Evolutionary conservation across 2,888 invertebrate species (phyloP), one percentile per base, ranked within the genome.

Genomic region (Miltochrista miniata): DNA sequence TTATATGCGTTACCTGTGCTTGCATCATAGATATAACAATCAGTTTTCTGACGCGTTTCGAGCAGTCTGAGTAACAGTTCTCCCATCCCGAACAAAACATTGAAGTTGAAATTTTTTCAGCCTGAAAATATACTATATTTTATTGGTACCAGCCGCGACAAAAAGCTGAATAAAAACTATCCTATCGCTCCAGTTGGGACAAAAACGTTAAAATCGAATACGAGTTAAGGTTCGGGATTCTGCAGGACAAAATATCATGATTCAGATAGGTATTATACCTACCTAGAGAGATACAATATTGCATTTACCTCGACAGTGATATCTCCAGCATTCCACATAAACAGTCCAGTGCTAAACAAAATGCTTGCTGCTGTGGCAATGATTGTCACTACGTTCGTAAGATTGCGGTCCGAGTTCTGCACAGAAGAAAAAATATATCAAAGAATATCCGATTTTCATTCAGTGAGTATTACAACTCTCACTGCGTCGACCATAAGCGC

Each of bases 1-100:
- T n/a, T n/a, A n/a, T n/a, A n/a, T n/a, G n/a, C n/a, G n/a, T 18
- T 61, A 79, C 79, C 78, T 78, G 76, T 1, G 76, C 72, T 7
- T 62, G 59, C 0, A 44, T 38, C 63, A 79, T 76, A 3, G 77
- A 58, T 11, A 70, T 61, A 1, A 63, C 54, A 1, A 76, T 42
- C 8, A 77, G 46, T 30, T 61, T 69, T 35, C 79, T 61, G 30
- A 76, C 18, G 1, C 69, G 64, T 53, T 12, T 35, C 8, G 40
- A 41, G 24, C 34, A 41, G 0, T 40, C 14, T 0, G n/a, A 29
- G 7, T 14, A 35, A 14, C 41, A 47, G 12, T 47, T 47, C 24
- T 47, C 29, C 47, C 47, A 47, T 29, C 47, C 47, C 11, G 47
- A 47, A 9, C 13, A 13, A 15, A 40, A 47, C 29, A 47, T 41